Evolutionary conservation across 1,140 invertebrate genomes (phyloP), one percentile per base, ranked within the genome.

Genomic region (Saccostrea cuccullata): DNA sequence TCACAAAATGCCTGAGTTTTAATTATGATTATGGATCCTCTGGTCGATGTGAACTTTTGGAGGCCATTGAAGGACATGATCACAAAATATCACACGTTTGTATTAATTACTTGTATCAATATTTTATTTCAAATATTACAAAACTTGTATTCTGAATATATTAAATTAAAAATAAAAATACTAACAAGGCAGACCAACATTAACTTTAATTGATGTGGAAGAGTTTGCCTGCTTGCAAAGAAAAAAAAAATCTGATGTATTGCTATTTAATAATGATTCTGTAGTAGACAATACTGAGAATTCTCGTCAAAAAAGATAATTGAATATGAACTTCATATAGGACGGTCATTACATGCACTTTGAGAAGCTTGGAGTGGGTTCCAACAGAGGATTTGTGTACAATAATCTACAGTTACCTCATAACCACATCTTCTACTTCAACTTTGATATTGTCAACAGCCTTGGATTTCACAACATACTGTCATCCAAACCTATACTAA

Each of bases 301-400:
- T 36, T 36, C 30, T 36, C 2, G 30, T 36, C 30, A 36, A 36
- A 36, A 36, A 1, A 36, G 30, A 36, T 36, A 36, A 36, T 36
- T 36, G 30, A 36, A 36, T 36, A 36, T 36, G 30, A 36, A 36
- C 30, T 36, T 36, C 20, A 17, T 8, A 13, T 58, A 85, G 84
- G 56, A 85, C 30, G 84, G 56, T 13, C 55, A 88, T 9, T 92
- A 90, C 82, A 77, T 85, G 36, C 88, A 93, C 83, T 92, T 89
- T 88, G 91, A 93, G 55, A 82, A 90, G n/a, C 88, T 91, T 15
- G 90, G 89, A 26, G 88, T 90, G n/a, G 92, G 92, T 0, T 87
- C 90, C 47, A 87, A 89, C 12, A 36, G 77, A 13, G 87, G 90
- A 17, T 89, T 93, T 70, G 30, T 47, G 9, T 89, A 90, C 77